A percentile compares a stretch with the other conserved stretches of the same genome.
Conservation (phyloP, 2,888 invertebrate species). For the Neoscelio sp. region DNA sequence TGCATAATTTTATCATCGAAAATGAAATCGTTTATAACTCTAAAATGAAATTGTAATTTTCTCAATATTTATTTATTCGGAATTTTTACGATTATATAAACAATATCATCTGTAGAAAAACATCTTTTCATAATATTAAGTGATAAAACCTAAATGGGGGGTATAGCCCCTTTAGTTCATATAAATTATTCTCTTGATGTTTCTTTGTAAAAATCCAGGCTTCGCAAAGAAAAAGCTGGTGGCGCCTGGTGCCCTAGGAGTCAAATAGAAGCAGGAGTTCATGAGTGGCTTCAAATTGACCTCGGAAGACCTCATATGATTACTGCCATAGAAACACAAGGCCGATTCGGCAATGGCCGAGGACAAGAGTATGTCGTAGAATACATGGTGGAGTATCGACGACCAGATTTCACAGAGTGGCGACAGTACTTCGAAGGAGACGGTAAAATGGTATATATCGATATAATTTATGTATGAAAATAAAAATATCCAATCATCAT, state of each 20-base stretch:
- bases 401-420: constrained; percentile 86
- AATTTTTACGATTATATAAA: too few species aligned
- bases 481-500: too few species aligned
- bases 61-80: too few species aligned
- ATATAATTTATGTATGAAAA: too few species aligned
- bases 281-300: constrained; percentile 88
- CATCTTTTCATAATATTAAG: too few species aligned
- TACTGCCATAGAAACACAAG: constrained; percentile 90
- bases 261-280: constrained; percentile 86
- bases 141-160: too few species aligned
- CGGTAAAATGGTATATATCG: constrained; percentile 85
- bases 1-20: too few species aligned
- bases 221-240: constrained; percentile 88
- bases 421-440: constrained; percentile 87
- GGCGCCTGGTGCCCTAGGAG: constrained; percentile 92
- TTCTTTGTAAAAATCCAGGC: constrained; percentile 82
- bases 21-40: too few species aligned
- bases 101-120: too few species aligned
- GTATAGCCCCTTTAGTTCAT: too few species aligned
- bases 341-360: constrained; percentile 89
- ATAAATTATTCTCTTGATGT: not conserved
- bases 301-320: constrained; percentile 86
- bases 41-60: too few species aligned
- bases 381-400: constrained; percentile 88
- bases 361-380: constrained; percentile 90